A percentile compares a stretch with the other conserved stretches of the same genome.
Evolutionary conservation across 2,888 invertebrate species (phyloP).

Genomic region (Phrixothrix hirtus): DNA sequence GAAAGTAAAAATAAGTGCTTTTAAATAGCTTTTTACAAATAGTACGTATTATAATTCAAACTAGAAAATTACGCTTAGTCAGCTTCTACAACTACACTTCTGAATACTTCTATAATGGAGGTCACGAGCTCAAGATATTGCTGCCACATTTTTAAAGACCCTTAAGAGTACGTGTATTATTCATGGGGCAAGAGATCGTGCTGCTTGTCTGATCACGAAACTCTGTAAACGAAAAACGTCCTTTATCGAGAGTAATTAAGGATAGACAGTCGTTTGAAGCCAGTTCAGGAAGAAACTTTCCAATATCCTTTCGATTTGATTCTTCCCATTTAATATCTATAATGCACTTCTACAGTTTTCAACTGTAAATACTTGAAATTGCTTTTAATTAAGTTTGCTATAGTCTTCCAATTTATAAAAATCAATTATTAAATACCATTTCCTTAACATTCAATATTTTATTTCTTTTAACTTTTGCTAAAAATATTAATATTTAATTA

Average conservation of each 20-base stretch:
- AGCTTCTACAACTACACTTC: slow-evolving; percentile 21
- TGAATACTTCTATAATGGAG: slow-evolving; percentile 27
- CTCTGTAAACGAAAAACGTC: slow-evolving; percentile 24
- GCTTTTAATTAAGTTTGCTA: slow-evolving; percentile 21
- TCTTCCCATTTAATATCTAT: slow-evolving; percentile 22
- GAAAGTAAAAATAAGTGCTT: too few relatives aligned
- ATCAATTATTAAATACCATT: slow-evolving; percentile 18
- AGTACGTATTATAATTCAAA: too few relatives aligned
- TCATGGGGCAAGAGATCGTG: slow-evolving; percentile 28
- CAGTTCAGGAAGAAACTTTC: slow-evolving; percentile 19
- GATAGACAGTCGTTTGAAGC: slow-evolving; percentile 19
- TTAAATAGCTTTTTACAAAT: too few relatives aligned
- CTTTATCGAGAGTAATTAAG: slow-evolving; percentile 28
- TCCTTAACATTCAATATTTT: too few relatives aligned
- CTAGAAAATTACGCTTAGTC: slow-evolving; percentile 20
- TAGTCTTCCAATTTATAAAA: slow-evolving; percentile 5
- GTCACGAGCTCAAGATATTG: slow-evolving; percentile 33
- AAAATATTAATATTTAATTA: too few relatives aligned
- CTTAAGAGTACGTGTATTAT: slow-evolving; percentile 30
- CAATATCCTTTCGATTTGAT: slow-evolving; percentile 23
- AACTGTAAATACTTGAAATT: slow-evolving; percentile 16
- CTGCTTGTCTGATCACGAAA: slow-evolving; percentile 23
- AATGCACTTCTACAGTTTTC: slow-evolving; percentile 19
- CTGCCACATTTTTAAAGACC: slow-evolving; percentile 32
- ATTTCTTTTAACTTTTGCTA: too few relatives aligned